Conservation (phyloP, 1,140 invertebrate genomes). For the Diabrotica virgifera region DNA sequence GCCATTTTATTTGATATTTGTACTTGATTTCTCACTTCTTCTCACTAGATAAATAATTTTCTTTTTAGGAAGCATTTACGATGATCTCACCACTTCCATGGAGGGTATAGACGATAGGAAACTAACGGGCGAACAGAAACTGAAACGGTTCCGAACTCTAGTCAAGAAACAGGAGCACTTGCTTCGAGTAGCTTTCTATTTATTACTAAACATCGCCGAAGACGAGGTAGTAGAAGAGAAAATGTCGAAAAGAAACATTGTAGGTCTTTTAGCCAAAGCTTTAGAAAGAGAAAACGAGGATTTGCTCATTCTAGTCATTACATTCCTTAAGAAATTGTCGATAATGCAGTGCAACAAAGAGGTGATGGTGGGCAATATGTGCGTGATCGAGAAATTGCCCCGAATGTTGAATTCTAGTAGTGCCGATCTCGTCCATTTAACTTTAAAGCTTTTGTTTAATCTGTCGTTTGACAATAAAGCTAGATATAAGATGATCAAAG, state of each 20-base stretch:
- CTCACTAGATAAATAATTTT: too few species aligned
- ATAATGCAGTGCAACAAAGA: constrained; percentile 94
- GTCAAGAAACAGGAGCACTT: constrained; percentile 89
- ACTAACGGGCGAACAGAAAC: constrained; percentile 52
- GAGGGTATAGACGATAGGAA: constrained; percentile 80
- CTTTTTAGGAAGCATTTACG: constrained; percentile 59
- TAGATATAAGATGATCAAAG: constrained; percentile 84
- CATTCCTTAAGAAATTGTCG: constrained; percentile 93
- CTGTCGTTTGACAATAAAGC: constrained; percentile 92
- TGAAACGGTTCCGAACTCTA: constrained; percentile 43
- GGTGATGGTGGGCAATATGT: constrained; percentile 71
- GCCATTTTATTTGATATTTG: too few species aligned
- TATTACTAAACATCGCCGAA: constrained; percentile 93
- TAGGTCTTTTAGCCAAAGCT: constrained; percentile 82
- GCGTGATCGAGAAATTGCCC: constrained; percentile 73
- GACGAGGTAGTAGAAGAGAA: constrained; percentile 94
- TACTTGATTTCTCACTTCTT: too few species aligned
- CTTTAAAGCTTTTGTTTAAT: constrained; percentile 89
- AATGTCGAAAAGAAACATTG: constrained; percentile 93
- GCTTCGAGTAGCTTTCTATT: constrained; percentile 82
- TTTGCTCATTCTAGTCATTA: constrained; percentile 85
- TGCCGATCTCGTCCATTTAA: constrained; percentile 82
- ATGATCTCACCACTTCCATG: constrained; percentile 60
- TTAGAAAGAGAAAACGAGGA: constrained; percentile 84
- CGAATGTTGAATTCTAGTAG: constrained; percentile 69